Evolutionary conservation across 2,113 vertebrate genomes (phyloP).

Genomic region (Cryptomyrus ogoouensis): DNA sequence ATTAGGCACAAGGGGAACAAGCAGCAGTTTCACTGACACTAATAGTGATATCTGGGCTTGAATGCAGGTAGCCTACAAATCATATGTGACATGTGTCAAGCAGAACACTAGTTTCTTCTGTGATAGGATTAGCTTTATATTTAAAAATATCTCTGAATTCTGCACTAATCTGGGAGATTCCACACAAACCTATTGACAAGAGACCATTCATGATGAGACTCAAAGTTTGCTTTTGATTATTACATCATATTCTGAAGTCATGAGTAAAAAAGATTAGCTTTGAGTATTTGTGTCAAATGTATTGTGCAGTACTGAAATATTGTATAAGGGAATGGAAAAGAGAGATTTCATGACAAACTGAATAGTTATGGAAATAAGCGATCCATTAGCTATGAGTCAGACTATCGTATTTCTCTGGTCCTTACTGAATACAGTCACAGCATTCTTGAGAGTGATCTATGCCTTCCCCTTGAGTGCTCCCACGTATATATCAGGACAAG

Average conservation of each 20-base stretch:
- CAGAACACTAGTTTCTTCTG: neutral
- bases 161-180: neutral
- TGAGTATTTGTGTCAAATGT: neutral
- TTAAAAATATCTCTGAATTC: neutral
- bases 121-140: neutral
- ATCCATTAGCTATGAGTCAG: neutral
- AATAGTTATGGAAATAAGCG: neutral
- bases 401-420: neutral
- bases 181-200: neutral
- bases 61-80: neutral
- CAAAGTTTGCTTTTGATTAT: neutral
- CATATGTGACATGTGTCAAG: neutral
- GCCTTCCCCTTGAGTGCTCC: neutral
- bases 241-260: neutral
- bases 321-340: neutral
- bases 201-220: neutral
- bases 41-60: neutral
- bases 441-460: neutral
- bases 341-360: neutral
- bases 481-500: neutral
- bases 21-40: neutral
- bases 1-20: neutral
- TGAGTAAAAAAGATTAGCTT: neutral
- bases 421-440: neutral
- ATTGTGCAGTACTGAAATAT: neutral